Conservation (phyloP, 37 sponge, comb jelly and placozoan species). For the Lycopodina hypogea region DNA sequence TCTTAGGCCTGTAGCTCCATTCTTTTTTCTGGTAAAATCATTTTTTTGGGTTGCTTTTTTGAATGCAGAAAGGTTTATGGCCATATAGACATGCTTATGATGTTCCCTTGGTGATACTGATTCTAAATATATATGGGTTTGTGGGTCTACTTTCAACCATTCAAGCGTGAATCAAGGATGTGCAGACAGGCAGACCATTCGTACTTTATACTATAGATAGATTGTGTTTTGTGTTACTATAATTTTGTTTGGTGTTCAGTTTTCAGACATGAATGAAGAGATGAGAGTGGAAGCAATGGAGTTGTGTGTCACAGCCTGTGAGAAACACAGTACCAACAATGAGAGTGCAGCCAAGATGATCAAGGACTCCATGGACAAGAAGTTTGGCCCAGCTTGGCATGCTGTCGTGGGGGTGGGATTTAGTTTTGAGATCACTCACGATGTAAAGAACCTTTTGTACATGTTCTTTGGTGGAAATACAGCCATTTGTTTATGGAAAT, state of each 20-base stretch:
- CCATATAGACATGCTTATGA: no score
- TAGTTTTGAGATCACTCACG: slow-evolving; percentile 93
- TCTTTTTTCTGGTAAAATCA: no score
- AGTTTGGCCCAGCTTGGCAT: slow-evolving; percentile 98
- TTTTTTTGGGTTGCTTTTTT: no score
- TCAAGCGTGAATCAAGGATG: no score
- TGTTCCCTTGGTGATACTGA: no score
- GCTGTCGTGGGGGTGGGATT: slow-evolving; percentile 95
- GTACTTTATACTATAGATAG: no score
- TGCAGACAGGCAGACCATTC: no score
- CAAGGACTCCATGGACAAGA: slow-evolving; percentile 99
- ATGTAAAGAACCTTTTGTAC: slow-evolving; percentile 90
- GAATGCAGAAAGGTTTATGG: no score
- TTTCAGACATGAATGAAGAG: slow-evolving; percentile 99
- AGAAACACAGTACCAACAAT: slow-evolving; percentile 88
- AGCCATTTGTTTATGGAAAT: slow-evolving; percentile 98
- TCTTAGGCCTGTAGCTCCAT: no score
- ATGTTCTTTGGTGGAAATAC: slow-evolving; percentile 96
- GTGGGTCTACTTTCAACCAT: no score
- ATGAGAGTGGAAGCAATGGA: slow-evolving; percentile 98
- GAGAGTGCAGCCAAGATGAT: slow-evolving; percentile 99
- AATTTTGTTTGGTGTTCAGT: slow-evolving; percentile 35
- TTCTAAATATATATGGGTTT: no score
- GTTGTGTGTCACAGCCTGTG: slow-evolving; percentile 98
- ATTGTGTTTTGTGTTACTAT: no score